Conservation (phyloP, 2,113 vertebrate species). For the Corapipo altera region DNA sequence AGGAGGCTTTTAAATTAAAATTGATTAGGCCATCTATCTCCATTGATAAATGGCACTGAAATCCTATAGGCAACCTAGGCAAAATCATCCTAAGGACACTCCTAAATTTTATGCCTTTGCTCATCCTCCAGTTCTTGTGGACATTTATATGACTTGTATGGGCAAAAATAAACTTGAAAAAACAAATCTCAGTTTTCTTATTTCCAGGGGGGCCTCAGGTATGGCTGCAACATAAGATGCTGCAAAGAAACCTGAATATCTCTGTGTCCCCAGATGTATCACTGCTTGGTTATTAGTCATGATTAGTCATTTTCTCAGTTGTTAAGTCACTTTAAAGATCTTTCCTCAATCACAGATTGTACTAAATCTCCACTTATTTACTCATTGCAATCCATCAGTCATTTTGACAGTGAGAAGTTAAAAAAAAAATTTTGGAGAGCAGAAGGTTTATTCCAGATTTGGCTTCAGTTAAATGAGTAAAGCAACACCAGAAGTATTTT, state of each 20-base stretch:
- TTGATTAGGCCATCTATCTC: conserved; percentile 23
- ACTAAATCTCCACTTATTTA: conserved; percentile 36
- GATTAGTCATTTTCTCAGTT: conserved; percentile 37
- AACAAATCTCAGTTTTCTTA: neutral
- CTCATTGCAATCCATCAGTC: neutral
- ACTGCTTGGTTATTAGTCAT: neutral
- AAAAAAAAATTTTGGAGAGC: neutral
- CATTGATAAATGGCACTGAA: conserved; percentile 8
- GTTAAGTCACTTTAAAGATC: conserved; percentile 14
- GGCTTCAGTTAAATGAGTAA: neutral
- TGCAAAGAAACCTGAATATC: neutral
- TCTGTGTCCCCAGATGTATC: neutral
- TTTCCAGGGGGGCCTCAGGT: neutral
- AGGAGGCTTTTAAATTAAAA: conserved; percentile 32
- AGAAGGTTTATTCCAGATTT: neutral
- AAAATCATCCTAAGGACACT: neutral
- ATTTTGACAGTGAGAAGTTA: neutral
- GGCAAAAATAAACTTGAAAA: neutral
- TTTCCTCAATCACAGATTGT: neutral
- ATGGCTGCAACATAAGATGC: neutral
- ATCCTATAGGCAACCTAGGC: neutral
- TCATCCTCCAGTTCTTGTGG: neutral
- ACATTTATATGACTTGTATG: neutral
- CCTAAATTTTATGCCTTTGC: neutral
- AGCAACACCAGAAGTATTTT: neutral